Evolutionary conservation across 2,113 vertebrate genomes (phyloP), one percentile per base, ranked within the genome.

Genomic region (Otolemur garnettii): DNA sequence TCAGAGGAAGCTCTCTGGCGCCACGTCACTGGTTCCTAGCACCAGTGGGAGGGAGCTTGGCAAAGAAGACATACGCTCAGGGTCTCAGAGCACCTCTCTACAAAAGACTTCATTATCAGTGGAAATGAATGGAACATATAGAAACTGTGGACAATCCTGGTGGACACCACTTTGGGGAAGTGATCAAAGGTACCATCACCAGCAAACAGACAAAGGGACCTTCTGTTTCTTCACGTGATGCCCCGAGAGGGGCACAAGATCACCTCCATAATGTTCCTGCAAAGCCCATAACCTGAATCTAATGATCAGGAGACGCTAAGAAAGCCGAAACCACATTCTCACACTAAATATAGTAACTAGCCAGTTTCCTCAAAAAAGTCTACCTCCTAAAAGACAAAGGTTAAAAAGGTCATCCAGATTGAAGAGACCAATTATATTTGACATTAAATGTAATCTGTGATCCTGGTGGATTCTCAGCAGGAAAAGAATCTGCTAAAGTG

Each of bases 291-390:
- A 19, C 33, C 81, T 35, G 22, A 45, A 14, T 30, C 11, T 14
- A 14, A n/a, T 4, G 0, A 33, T 8, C 6, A 26, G 17, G 1
- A 18, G 15, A 10, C 0, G 3, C 19, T 13, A 53, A 1, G 15
- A 4, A 66, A 90, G 22, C 4, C n/a, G 8, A 72, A 22, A 21
- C 24, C 17, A 21, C 33, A 19, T 19, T 50, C 26, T 24, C 59
- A 5, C 22, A 3, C 33, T 55, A 8, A 50, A 35, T 35, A 55
- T 50, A 50, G 33, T 19, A 45, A 62, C 55, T 50, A 38, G 8
- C 45, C 35, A 26, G 64, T 45, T 42, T 17, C 59, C 19, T 69
- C 28, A 33, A 60, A 87, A 33, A 18, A 18, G 0, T 10, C 30
- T 9, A 0, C 24, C n/a, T 38, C 19, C 60, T 18, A 7, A 28